Evolutionary conservation across 2,888 invertebrate species (phyloP).

Genomic region (Corbicula japonica): DNA sequence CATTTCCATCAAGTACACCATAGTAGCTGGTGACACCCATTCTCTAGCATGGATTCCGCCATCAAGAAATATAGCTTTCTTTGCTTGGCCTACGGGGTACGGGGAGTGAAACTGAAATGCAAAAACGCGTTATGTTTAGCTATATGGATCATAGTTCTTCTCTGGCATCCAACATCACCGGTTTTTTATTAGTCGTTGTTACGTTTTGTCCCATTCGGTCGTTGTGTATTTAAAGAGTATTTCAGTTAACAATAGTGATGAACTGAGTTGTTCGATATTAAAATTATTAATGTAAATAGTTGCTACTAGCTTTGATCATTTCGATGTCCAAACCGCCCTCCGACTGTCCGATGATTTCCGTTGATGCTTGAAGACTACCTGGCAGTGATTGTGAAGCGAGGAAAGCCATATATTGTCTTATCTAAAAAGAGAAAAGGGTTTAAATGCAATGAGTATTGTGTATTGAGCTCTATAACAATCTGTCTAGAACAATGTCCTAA

Average conservation of each 20-base stretch:
- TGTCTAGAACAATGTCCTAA: not conserved
- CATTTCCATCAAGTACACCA: conserved; percentile 90
- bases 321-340: conserved; percentile 44
- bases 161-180: not conserved
- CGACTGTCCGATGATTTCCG: conserved; percentile 42
- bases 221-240: not conserved
- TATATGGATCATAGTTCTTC: not conserved
- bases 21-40: conserved; percentile 92
- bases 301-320: conserved; percentile 50
- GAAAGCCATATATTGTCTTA: not conserved
- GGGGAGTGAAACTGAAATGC: not conserved
- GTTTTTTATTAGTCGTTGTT: not conserved
- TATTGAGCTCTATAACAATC: not conserved
- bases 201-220: not conserved
- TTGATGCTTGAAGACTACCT: conserved; percentile 16
- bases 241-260: not conserved
- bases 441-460: not conserved
- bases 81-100: not conserved
- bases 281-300: not conserved
- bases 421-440: conserved; percentile 14
- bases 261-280: not conserved
- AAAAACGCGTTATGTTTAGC: not conserved
- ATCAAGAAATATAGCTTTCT: conserved; percentile 92
- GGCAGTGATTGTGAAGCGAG: not conserved
- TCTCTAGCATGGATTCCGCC: conserved; percentile 92